Evolutionary conservation across 1,140 invertebrate species (phyloP).

Genomic region (Goniozus legneri): DNA sequence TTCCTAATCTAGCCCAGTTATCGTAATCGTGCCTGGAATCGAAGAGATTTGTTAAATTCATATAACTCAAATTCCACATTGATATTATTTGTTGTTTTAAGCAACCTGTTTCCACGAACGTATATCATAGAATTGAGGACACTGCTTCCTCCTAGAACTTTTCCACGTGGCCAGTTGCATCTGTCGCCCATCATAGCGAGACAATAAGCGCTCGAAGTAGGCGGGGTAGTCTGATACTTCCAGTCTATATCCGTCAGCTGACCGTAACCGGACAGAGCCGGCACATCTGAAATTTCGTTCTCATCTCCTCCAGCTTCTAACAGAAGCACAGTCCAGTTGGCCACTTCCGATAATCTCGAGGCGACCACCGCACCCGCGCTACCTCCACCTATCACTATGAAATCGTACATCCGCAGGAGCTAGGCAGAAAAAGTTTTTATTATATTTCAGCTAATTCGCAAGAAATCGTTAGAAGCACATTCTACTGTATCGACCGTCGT

Average conservation of each 20-base stretch:
- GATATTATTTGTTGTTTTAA: background rate
- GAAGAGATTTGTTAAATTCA: background rate
- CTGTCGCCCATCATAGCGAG: slow-evolving; percentile 78
- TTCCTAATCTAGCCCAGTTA: slow-evolving; percentile 82
- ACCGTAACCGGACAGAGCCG: slow-evolving; percentile 70
- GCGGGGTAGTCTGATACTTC: slow-evolving; percentile 82
- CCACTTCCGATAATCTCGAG: slow-evolving; percentile 76
- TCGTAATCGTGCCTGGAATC: slow-evolving; percentile 76
- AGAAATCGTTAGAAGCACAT: background rate
- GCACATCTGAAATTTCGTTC: slow-evolving; percentile 75
- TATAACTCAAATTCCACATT: background rate
- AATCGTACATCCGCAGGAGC: slow-evolving; percentile 74
- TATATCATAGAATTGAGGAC: slow-evolving; percentile 96
- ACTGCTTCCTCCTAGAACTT: slow-evolving; percentile 88
- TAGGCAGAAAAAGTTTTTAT: slow-evolving; percentile 41
- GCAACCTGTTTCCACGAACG: slow-evolving; percentile 78
- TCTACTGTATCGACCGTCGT: background rate
- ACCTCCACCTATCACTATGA: slow-evolving; percentile 84
- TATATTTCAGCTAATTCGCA: background rate
- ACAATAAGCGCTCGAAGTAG: slow-evolving; percentile 70
- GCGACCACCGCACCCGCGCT: slow-evolving; percentile 91
- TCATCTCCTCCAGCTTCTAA: slow-evolving; percentile 83
- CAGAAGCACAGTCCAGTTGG: slow-evolving; percentile 76
- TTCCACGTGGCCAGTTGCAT: slow-evolving; percentile 85
- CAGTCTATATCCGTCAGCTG: slow-evolving; percentile 84